Base-by-base conservation (phyloP, 2,797 vertebrate species). In the Spheniscus humboldti region DNA sequence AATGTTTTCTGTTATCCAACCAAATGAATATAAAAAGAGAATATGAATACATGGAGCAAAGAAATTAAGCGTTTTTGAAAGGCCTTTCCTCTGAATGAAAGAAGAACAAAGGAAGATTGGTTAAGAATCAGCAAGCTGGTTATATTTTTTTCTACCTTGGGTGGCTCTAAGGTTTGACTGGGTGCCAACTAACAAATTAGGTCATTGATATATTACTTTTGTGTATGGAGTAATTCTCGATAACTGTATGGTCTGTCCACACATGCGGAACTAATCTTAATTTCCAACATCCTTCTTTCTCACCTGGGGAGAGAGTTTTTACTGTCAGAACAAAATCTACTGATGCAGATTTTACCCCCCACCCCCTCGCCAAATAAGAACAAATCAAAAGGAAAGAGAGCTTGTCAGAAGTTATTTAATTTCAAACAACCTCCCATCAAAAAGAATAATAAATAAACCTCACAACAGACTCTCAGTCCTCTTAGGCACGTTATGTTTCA, bases 121-220 rank as follows among this genome's bases (percentile, higher is more conserved):
- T 68, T 80, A 93, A 92, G 88, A 85, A 85, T 90, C 72, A 91
- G 35, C 53, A 77, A 89, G 30, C 19, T 79, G 60, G 67, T 87
- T 92, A 37, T 71, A 59, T 31, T 74, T 85, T 94, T 92, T 80
- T n/a, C 83, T 94, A 73, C 74, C 64, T 97, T 94, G 88, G 37
- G 77, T 95, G 89, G 37, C 83, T 96, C 71, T 35, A 83, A 97
- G 87, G 89, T 93, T 95, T 97, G 94, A 89, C 39, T 74, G 41
- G 15, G 24, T 93, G 85, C 94, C 88, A 94, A 92, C 33, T 88
- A 85, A 91, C 89, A 96, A 95, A 95, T 97, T 95, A 95, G 50
- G 72, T 86, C 72, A 95, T 60, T 79, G 74, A 91, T 92, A 88
- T 45, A 47, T 72, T 92, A 52, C 73, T 74, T 94, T 60, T 88